phyloP scores from a whole-genome alignment of 1,140 invertebrate species.

The Asobara japonica region DNA sequence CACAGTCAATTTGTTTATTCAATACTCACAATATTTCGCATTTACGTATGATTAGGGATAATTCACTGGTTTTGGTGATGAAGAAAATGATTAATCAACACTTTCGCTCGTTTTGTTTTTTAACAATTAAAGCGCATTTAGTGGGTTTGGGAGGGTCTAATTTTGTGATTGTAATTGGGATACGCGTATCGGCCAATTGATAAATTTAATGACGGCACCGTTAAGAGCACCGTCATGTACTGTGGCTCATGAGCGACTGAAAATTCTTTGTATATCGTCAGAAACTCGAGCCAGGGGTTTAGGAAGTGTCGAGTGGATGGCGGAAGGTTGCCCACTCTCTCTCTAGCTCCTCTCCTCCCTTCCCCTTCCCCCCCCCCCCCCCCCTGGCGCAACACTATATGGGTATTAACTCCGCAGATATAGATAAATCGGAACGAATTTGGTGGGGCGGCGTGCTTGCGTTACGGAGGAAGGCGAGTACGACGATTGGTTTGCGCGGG shows the following conservation, averaged over 20 bases:
- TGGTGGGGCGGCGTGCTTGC: background rate
- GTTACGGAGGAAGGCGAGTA: background rate
- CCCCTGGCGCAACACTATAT: background rate
- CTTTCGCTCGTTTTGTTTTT: background rate
- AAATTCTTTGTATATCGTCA: conserved; percentile 38
- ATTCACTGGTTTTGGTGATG: too few relatives aligned
- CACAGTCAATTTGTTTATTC: too few relatives aligned
- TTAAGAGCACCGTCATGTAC: conserved; percentile 36
- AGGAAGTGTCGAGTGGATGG: conserved; percentile 50
- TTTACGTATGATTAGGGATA: too few relatives aligned
- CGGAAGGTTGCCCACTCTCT: conserved; percentile 41
- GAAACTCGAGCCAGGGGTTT: conserved; percentile 36
- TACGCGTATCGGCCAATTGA: background rate
- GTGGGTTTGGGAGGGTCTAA: too few relatives aligned
- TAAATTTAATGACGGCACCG: conserved; percentile 27
- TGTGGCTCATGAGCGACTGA: conserved; percentile 57
- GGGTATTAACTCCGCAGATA: background rate
- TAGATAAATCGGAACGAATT: background rate
- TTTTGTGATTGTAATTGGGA: background rate
- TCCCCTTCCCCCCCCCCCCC: background rate
- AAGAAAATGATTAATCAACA: too few relatives aligned
- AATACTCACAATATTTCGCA: too few relatives aligned
- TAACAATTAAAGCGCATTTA: background rate
- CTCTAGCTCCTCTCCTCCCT: conserved; percentile 1
- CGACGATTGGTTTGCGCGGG: conserved; percentile 1